Evolutionary conservation across 2,888 invertebrate species (phyloP).

Genomic region (Cephus pulcher): DNA sequence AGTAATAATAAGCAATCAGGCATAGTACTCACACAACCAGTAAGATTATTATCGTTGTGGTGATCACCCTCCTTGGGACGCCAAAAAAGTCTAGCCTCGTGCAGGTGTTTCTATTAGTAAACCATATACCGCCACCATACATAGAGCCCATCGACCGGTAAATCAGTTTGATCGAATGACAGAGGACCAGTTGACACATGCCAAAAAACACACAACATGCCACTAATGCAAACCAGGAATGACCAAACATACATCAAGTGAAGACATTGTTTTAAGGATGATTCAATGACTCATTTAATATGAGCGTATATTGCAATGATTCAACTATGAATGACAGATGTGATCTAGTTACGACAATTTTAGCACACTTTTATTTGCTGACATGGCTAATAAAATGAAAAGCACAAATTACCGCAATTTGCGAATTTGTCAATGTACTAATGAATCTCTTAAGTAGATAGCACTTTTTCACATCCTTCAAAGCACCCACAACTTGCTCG

Average conservation of each 20-base stretch:
- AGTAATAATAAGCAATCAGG: background rate
- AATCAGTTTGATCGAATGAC: constrained; percentile 55
- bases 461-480: background rate
- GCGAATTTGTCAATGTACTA: background rate
- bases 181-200: constrained; percentile 61
- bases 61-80: constrained; percentile 64
- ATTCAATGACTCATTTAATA: background rate
- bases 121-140: constrained; percentile 58
- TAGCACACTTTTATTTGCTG: background rate
- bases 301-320: background rate
- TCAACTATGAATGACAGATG: background rate
- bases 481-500: background rate
- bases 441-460: background rate
- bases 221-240: constrained; percentile 61
- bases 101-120: constrained; percentile 72
- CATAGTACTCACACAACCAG: constrained; percentile 58
- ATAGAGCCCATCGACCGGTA: constrained; percentile 53
- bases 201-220: constrained; percentile 66
- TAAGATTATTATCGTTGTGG: constrained; percentile 59
- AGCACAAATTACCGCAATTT: background rate
- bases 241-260: constrained; percentile 58
- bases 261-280: background rate
- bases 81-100: constrained; percentile 73
- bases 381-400: background rate
- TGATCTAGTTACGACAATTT: background rate